phyloP scores from a whole-genome alignment of 2,888 invertebrate species.

The Dione vanillae region DNA sequence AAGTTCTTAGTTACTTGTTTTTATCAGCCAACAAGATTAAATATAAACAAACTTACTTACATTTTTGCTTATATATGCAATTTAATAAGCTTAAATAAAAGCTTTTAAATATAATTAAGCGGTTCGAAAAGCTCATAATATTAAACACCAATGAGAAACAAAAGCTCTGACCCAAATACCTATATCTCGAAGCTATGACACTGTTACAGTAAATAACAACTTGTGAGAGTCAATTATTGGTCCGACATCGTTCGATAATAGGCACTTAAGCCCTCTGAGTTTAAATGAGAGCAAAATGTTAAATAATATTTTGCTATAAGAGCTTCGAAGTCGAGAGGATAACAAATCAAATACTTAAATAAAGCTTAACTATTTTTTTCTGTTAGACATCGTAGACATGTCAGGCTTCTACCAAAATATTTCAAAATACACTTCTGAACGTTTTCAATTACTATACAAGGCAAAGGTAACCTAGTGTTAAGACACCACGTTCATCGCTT shows the following conservation, averaged over 20 bases:
- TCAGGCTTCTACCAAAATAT: too few species aligned
- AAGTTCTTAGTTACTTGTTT: too few species aligned
- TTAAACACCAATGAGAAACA: constrained; percentile 1
- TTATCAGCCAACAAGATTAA: too few species aligned
- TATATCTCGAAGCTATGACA: background rate
- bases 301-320: constrained; percentile 3
- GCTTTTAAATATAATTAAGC: background rate
- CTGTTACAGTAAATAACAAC: constrained; percentile 14
- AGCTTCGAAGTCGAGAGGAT: background rate
- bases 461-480: too few species aligned
- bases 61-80: too few species aligned
- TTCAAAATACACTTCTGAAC: too few species aligned
- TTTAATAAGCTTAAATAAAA: background rate
- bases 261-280: constrained; percentile 1
- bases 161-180: constrained; percentile 8
- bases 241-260: constrained; percentile 5
- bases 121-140: background rate
- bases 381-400: too few species aligned
- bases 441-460: too few species aligned
- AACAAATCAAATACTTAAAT: background rate
- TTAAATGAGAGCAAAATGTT: background rate
- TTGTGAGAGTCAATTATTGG: constrained; percentile 17
- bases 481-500: too few species aligned
- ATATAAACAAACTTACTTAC: too few species aligned
- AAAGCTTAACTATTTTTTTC: too few species aligned